A percentile compares a stretch with the other conserved stretches of the same genome.
Conservation (phyloP, 2,113 vertebrate genomes). For the Sinosuthora webbiana region DNA sequence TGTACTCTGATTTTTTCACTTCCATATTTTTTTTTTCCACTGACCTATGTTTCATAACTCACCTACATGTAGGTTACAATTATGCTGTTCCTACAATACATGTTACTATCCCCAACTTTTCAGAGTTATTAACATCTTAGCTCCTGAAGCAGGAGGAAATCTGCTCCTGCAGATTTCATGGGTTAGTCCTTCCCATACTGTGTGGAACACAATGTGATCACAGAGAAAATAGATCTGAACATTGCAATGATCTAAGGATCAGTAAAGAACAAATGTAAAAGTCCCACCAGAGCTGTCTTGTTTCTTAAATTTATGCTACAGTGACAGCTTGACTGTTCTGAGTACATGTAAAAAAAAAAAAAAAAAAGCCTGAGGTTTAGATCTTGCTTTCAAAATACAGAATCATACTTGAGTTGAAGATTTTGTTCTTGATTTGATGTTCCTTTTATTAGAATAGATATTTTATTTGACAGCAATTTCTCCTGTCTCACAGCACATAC, state of each 20-base stretch:
- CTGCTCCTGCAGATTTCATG: neutral
- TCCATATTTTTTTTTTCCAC: neutral
- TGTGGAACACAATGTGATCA: neutral
- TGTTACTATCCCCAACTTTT: neutral
- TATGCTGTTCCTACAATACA: neutral
- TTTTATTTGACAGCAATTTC: neutral
- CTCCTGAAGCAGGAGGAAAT: neutral
- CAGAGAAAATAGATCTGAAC: neutral
- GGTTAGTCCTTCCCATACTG: neutral
- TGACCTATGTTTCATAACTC: neutral
- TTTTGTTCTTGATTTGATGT: neutral
- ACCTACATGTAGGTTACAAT: neutral
- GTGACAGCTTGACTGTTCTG: neutral
- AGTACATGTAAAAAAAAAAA: neutral
- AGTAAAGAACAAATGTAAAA: neutral
- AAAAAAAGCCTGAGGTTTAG: neutral
- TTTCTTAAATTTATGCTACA: neutral
- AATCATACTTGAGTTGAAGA: neutral
- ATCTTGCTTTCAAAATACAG: neutral
- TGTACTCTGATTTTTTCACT: neutral
- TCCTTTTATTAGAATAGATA: neutral
- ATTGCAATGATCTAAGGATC: neutral
- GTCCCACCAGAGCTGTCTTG: neutral
- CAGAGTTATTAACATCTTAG: neutral
- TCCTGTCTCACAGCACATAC: neutral